Base-by-base conservation (phyloP, 1,140 invertebrate genomes). In the Chrysoperla carnea region DNA sequence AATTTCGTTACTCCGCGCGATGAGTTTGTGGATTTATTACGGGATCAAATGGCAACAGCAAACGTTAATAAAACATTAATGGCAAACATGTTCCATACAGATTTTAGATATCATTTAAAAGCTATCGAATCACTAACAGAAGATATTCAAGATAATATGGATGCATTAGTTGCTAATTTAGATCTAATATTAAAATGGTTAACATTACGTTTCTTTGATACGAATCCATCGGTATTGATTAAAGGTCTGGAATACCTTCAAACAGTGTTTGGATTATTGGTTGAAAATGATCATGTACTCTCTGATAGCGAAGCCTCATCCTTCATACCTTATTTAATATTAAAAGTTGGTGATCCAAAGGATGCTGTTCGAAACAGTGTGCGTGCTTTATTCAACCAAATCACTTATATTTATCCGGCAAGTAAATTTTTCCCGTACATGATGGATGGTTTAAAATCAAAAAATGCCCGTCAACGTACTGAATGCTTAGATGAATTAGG, bases 151-250 rank as follows among this genome's bases (percentile, higher is more conserved):
- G 73, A 70, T 14, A 81, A 86, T 49, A 73, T 74, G 11, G 73
- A 78, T 53, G 84, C 87, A 6, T 70, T 93, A 14, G 75, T 91
- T 27, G 78, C 78, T 9, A 98, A 97, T 67, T 67, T 96, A 41
- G 95, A 99, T 68, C 65, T 99, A 35, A 81, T 98, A 44, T 67
- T 99, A 8, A 95, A 94, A 61, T 99, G 95, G 95, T 59, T 96
- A 45, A 95, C 92, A 0, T 59, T 98, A 11, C 68, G 93, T 48
- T 98, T 98, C 62, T 97, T 95, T 54, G 94, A 98, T 66, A 98
- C 94, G 8, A 99, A 98, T 69, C 93, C 94, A 13, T 92, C 90
- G 17, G 93, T 98, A 27, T 68, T 98, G 28, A 68, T 96, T 40
- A 93, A 92, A 71, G 88, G 85, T 37, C 64, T 99, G 39, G 93